Evolutionary conservation across 2,888 invertebrate species (phyloP).

Genomic region (Malthinus seriepunctatus): DNA sequence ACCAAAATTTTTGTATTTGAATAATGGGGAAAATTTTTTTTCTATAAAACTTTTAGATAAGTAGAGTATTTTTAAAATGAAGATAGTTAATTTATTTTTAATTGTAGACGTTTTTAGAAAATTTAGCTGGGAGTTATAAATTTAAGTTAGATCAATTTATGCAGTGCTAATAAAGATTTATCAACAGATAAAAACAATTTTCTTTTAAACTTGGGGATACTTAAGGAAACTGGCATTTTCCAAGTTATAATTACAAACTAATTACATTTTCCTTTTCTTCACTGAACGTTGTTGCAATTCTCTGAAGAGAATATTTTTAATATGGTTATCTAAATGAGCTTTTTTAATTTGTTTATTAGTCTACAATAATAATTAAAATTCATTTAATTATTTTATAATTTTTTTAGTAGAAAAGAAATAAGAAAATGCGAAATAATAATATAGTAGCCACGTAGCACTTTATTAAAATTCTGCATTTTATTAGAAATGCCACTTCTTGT

Average conservation of each 20-base stretch:
- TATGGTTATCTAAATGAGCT: no score
- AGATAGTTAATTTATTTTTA: constrained; percentile 11
- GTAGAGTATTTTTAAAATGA: background rate
- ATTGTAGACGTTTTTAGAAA: constrained; percentile 12
- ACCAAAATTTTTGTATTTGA: background rate
- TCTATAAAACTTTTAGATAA: no score
- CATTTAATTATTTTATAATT: no score
- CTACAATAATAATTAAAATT: constrained; percentile 6
- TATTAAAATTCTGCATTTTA: no score
- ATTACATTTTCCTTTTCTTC: constrained; percentile 46
- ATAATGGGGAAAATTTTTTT: background rate
- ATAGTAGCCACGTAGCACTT: no score
- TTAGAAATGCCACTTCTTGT: no score
- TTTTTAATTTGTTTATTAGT: no score
- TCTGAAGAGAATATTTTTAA: constrained; percentile 12
- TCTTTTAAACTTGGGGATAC: constrained; percentile 24
- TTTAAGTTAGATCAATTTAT: constrained; percentile 20
- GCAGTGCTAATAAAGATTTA: constrained; percentile 32
- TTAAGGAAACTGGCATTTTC: constrained; percentile 38
- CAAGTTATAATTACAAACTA: constrained; percentile 52
- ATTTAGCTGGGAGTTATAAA: constrained; percentile 13
- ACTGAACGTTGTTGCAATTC: constrained; percentile 45
- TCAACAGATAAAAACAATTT: constrained; percentile 33
- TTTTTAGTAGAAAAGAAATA: no score
- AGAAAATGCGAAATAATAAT: no score